These are phyloP conservation scores for Columba janthina DNA, from an alignment of 2,113 vertebrate species.

Conservation along the genomic window DNA sequence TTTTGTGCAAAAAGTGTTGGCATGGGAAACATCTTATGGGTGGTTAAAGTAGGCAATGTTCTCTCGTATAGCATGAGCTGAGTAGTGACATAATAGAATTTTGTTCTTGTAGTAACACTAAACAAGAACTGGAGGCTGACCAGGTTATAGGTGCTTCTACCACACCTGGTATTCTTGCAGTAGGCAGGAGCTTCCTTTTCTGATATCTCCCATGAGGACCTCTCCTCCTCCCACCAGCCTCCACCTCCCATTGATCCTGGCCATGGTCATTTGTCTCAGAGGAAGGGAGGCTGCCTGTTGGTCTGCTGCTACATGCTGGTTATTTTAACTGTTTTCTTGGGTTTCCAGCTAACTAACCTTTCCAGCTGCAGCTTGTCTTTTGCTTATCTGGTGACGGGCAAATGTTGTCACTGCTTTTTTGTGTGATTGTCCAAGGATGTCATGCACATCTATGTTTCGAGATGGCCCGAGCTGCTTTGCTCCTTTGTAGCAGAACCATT, in stretches of 20 bases:
- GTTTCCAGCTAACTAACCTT: neutral
- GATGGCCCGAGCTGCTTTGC: neutral
- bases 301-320: rapidly evolving
- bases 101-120: neutral
- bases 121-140: neutral
- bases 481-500: neutral
- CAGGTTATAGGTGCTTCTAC: neutral
- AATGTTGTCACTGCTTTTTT: neutral
- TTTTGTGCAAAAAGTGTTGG: neutral
- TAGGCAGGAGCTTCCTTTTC: neutral
- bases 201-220: neutral
- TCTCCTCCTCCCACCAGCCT: neutral
- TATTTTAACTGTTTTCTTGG: neutral
- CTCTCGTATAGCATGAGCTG: rapidly evolving
- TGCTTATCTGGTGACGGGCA: neutral
- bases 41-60: neutral
- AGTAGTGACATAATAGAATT: neutral
- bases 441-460: neutral
- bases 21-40: neutral
- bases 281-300: neutral
- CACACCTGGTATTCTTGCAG: neutral
- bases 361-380: neutral
- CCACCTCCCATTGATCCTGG: neutral
- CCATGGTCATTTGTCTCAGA: neutral
- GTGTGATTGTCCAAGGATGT: neutral